phyloP scores from a whole-genome alignment of 2,797 vertebrate species.

The Bradypodion ventrale region DNA sequence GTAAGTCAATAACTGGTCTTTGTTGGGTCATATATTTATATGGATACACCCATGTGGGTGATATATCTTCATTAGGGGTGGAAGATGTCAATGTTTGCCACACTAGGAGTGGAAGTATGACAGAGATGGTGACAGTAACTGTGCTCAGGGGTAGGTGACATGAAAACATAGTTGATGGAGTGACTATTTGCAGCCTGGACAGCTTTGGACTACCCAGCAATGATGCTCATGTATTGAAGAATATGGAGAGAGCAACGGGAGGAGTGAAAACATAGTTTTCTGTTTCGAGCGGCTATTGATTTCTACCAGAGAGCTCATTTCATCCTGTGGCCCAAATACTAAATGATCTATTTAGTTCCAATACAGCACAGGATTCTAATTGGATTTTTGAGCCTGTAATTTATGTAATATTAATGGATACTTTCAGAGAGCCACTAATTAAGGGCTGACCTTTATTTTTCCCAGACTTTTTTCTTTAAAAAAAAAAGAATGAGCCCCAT shows the following conservation, averaged over 20 bases:
- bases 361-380: slow-evolving; percentile 73
- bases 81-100: background rate
- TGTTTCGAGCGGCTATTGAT: slow-evolving; percentile 65
- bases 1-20: too few relatives aligned
- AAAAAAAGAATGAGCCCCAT: slow-evolving; percentile 12
- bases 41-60: too few relatives aligned
- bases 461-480: slow-evolving; percentile 17
- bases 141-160: background rate
- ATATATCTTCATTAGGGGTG: too few relatives aligned
- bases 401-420: slow-evolving; percentile 78
- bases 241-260: background rate
- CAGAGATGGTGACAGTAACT: background rate
- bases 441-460: slow-evolving; percentile 75
- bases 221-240: background rate
- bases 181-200: background rate
- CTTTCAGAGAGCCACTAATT: slow-evolving; percentile 74
- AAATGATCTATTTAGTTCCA: slow-evolving; percentile 78
- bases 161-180: too few relatives aligned
- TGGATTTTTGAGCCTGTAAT: slow-evolving; percentile 74
- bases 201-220: background rate
- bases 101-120: too few relatives aligned
- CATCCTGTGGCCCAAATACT: slow-evolving; percentile 74
- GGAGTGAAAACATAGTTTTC: slow-evolving; percentile 36
- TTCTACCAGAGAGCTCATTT: slow-evolving; percentile 71
- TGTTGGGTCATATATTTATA: too few relatives aligned